Evolutionary conservation across 2,888 invertebrate genomes (phyloP).

Genomic region (Craniophora ligustri): DNA sequence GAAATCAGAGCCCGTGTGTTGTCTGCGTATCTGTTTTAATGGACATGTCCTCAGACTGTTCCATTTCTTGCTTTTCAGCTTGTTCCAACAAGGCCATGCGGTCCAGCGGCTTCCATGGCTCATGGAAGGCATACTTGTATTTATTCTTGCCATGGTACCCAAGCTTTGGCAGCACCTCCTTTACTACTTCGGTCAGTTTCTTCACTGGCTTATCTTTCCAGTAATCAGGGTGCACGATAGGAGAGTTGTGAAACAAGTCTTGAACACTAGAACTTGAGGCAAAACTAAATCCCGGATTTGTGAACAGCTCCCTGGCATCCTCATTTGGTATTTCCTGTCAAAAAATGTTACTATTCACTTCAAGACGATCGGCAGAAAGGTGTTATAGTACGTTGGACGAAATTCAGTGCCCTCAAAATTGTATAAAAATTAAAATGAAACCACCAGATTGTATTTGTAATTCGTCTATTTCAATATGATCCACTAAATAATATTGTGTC

Average conservation of each 20-base stretch:
- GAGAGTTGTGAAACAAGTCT: slow-evolving; percentile 73
- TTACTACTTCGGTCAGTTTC: slow-evolving; percentile 53
- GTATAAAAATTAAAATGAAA: slow-evolving; percentile 41
- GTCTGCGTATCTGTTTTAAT: slow-evolving; percentile 46
- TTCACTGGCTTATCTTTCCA: slow-evolving; percentile 70
- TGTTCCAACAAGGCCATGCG: slow-evolving; percentile 71
- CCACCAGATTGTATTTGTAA: slow-evolving; percentile 23
- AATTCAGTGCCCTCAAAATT: slow-evolving; percentile 43
- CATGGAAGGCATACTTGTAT: slow-evolving; percentile 82
- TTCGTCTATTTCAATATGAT: slow-evolving; percentile 29
- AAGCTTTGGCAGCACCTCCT: slow-evolving; percentile 66
- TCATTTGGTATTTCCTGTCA: slow-evolving; percentile 74
- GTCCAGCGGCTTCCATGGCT: slow-evolving; percentile 82
- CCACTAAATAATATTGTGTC: slow-evolving; percentile 22
- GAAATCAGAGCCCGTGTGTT: slow-evolving; percentile 72
- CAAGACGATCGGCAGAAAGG: slow-evolving; percentile 38
- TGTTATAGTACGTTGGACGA: slow-evolving; percentile 82
- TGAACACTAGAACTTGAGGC: slow-evolving; percentile 50
- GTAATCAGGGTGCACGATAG: slow-evolving; percentile 76
- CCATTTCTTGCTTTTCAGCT: slow-evolving; percentile 72
- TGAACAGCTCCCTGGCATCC: slow-evolving; percentile 63
- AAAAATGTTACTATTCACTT: slow-evolving; percentile 71
- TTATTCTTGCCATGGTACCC: slow-evolving; percentile 80
- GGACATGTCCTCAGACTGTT: slow-evolving; percentile 28
- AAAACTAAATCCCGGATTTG: slow-evolving; percentile 49